Evolutionary conservation across 1,140 invertebrate species (phyloP).

Genomic region (Drosophila navojoa): DNA sequence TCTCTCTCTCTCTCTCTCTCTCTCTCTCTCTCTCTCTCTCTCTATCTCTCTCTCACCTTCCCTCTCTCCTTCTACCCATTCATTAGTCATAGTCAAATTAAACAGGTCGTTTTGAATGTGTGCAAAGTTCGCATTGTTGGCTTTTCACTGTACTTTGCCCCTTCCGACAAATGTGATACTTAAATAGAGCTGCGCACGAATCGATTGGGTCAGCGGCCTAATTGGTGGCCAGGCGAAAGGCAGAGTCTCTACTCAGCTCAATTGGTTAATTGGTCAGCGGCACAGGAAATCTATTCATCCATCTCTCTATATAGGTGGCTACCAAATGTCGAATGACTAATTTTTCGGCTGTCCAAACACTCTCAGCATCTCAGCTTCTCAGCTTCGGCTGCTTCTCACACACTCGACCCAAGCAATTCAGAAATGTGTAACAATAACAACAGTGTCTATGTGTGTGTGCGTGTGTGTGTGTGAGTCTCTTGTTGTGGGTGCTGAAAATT

Average conservation of each 20-base stretch:
- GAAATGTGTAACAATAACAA: slow-evolving; percentile 45
- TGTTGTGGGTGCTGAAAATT: slow-evolving; percentile 41
- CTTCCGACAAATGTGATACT: too few species aligned
- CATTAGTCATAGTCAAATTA: too few species aligned
- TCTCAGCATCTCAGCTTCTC: slow-evolving; percentile 13
- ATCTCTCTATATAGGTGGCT: slow-evolving; percentile 21
- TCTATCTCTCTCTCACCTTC: too few species aligned
- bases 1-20: too few species aligned
- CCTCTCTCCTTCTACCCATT: too few species aligned
- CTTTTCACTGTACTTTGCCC: too few species aligned
- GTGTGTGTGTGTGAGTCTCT: too few species aligned
- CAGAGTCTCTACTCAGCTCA: slow-evolving; percentile 2
- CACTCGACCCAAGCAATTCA: neutral
- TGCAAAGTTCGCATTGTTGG: too few species aligned
- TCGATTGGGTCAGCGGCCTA: neutral
- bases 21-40: too few species aligned
- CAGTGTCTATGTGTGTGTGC: slow-evolving; percentile 20
- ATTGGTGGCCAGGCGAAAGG: slow-evolving; percentile 4
- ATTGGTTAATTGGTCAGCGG: slow-evolving; percentile 27
- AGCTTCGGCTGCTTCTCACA: slow-evolving; percentile 26
- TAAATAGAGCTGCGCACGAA: too few species aligned
- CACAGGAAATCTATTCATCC: slow-evolving; percentile 50
- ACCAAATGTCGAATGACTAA: slow-evolving; percentile 42
- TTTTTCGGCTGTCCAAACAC: slow-evolving; percentile 43
- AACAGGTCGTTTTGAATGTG: too few species aligned